phyloP scores from a whole-genome alignment of 2,888 invertebrate genomes.

The Cistogaster globosa region DNA sequence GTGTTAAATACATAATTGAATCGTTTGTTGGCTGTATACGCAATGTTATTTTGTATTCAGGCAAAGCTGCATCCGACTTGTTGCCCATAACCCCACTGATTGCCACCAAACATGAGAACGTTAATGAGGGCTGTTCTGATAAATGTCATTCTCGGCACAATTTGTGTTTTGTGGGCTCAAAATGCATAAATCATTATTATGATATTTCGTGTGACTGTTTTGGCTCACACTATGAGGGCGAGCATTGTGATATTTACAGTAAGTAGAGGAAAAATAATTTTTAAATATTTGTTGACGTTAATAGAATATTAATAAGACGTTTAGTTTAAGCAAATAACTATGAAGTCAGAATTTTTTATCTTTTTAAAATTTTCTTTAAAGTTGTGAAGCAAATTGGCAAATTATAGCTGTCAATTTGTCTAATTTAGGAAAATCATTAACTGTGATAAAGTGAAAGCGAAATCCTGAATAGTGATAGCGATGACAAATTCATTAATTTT shows the following conservation, averaged over 20 bases:
- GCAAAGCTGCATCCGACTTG: constrained; percentile 92
- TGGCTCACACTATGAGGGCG: constrained; percentile 95
- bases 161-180: constrained; percentile 93
- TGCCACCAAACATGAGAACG: constrained; percentile 94
- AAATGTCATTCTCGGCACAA: constrained; percentile 92
- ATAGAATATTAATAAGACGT: too few species aligned
- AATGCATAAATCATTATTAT: constrained; percentile 96
- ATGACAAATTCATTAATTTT: too few species aligned
- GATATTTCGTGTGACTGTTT: constrained; percentile 96
- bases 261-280: constrained; percentile 78
- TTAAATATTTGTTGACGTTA: neutral
- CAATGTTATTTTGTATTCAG: constrained; percentile 92
- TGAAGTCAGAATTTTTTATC: too few species aligned
- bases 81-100: constrained; percentile 91
- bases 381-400: too few species aligned
- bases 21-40: constrained; percentile 96
- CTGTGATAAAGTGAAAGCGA: too few species aligned
- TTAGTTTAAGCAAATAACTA: too few species aligned
- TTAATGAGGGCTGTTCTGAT: constrained; percentile 94
- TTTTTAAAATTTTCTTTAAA: too few species aligned
- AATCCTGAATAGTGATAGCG: too few species aligned
- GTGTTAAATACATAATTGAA: constrained; percentile 95
- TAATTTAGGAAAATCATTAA: too few species aligned
- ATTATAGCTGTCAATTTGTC: too few species aligned
- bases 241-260: constrained; percentile 96